phyloP scores from a whole-genome alignment of 2,113 vertebrate genomes.

The Athene cunicularia region DNA sequence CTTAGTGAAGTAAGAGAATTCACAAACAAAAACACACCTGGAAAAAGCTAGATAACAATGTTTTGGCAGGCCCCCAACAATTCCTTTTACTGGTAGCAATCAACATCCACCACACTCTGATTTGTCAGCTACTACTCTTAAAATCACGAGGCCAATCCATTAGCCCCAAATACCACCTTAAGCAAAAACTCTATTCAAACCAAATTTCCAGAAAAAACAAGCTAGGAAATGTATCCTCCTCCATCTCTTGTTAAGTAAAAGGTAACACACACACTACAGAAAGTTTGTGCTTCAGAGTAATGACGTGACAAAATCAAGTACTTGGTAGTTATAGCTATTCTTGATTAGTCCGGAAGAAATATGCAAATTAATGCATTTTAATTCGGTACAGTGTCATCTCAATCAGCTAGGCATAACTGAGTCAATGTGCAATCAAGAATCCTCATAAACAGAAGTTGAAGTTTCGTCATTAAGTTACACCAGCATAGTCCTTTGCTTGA shows the following conservation, averaged over 20 bases:
- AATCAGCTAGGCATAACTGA: constrained; percentile 41
- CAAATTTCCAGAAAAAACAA: background rate
- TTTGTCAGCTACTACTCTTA: background rate
- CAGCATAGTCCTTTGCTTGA: background rate
- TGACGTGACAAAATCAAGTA: background rate
- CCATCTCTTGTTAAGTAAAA: background rate
- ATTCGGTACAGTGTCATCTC: background rate
- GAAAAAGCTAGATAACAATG: background rate
- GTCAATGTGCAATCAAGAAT: constrained; percentile 13
- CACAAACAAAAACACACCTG: constrained; percentile 40
- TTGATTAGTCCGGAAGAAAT: constrained; percentile 6
- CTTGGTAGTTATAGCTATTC: background rate
- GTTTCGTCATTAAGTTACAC: background rate
- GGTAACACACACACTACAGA: background rate
- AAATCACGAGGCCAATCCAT: background rate
- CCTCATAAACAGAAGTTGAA: constrained; percentile 11
- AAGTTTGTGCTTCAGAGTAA: background rate
- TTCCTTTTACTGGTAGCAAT: background rate
- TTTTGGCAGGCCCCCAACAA: background rate
- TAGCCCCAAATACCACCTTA: background rate
- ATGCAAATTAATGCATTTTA: constrained; percentile 7
- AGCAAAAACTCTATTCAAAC: background rate
- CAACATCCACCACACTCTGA: background rate
- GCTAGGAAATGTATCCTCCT: background rate
- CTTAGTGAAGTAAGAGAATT: background rate